Evolutionary conservation across 1,140 invertebrate species (phyloP), one percentile per base, ranked within the genome.

Genomic region (Drosophila hydei): DNA sequence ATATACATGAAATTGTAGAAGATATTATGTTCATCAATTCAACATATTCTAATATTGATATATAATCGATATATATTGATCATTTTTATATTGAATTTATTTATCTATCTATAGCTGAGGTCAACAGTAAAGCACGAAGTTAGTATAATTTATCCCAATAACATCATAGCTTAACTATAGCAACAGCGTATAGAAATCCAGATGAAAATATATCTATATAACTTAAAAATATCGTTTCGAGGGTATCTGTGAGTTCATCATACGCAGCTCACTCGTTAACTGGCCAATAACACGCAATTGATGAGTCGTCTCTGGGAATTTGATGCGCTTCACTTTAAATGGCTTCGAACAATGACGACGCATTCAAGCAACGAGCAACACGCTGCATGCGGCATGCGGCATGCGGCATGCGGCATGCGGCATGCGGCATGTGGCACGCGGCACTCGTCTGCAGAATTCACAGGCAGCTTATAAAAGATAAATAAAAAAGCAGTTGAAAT

Each of bases 381-480:
- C 1, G 40, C 40, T 18, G 8, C 4, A 8, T 6, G 40, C 40
- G 7, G 7, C 12, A n/a, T n/a, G 36, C 12, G 11, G 3, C 12
- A 14, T 38, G 36, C 11, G 9, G n/a, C n/a, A 7, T 43, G 40
- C 40, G 40, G 18, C 42, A 43, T 12, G 19, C 18, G 30, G 30
- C 30, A 30, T 7, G 36, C 36, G n/a, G n/a, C n/a, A 40, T 4
- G 4, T n/a, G 7, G 6, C 36, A 42, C 16, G 38, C 27, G 27
- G 63, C 50, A 70, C 36, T 59, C 67, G 52, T 79, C 70, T 79
- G 59, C 27, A 38, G 55, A 64, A 80, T 47, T 72, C 58, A 58
- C 47, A 51, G 51, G 45, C 62, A 59, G 72, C 81, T 81, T 85
- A 87, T 87, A 77, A 68, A 79, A 58, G 19, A 33, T 11, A 33